Evolutionary conservation across 2,888 invertebrate genomes (phyloP).

Genomic region (Ditylenchus weischeri): DNA sequence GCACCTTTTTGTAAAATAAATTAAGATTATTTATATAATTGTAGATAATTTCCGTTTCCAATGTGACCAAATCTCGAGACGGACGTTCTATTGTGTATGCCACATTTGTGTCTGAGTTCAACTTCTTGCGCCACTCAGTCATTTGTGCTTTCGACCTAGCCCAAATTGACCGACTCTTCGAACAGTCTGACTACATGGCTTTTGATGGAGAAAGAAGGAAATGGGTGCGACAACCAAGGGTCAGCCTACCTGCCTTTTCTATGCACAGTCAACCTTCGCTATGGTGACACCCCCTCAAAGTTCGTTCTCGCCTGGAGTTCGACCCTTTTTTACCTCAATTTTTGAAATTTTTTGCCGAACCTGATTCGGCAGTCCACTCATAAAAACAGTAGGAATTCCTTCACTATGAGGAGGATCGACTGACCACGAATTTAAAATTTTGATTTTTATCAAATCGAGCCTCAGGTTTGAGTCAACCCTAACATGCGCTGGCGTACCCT

Average conservation of each 20-base stretch:
- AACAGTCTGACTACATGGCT: conserved; percentile 56
- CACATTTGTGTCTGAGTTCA: conserved; percentile 82
- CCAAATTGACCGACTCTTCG: conserved; percentile 79
- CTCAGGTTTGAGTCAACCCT: too few relatives aligned
- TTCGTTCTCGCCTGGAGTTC: too few relatives aligned
- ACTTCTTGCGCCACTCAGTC: conserved; percentile 82
- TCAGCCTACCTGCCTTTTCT: not conserved
- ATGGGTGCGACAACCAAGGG: conserved; percentile 21
- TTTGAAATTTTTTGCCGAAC: too few relatives aligned
- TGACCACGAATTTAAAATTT: too few relatives aligned
- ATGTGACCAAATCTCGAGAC: conserved; percentile 16
- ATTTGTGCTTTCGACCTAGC: conserved; percentile 87
- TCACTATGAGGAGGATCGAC: too few relatives aligned
- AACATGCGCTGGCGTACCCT: too few relatives aligned
- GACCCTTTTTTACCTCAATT: too few relatives aligned
- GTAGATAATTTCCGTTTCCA: conserved; percentile 35
- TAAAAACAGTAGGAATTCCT: too few relatives aligned
- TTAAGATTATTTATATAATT: conserved; percentile 13
- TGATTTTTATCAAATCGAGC: too few relatives aligned
- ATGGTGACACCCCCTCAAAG: too few relatives aligned
- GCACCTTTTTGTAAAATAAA: not conserved
- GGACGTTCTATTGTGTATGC: conserved; percentile 70
- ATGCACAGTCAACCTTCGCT: conserved; percentile 10
- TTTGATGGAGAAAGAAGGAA: conserved; percentile 22
- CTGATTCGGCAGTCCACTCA: too few relatives aligned